phyloP scores from a whole-genome alignment of 2,113 vertebrate genomes.

The Percina caprodes region DNA sequence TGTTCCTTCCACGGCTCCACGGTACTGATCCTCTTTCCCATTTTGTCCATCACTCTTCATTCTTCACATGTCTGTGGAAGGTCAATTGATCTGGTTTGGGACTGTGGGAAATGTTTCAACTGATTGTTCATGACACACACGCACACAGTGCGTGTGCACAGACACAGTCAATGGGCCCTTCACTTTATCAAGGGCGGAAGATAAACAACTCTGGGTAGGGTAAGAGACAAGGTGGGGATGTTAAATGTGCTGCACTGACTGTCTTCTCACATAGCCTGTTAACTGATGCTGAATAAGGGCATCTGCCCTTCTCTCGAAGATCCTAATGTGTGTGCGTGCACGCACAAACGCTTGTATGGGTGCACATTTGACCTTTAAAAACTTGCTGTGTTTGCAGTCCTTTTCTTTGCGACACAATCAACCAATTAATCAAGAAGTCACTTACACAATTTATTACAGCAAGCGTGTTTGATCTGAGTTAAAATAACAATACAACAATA shows the following conservation, averaged over 20 bases:
- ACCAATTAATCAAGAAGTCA: slow-evolving; percentile 67
- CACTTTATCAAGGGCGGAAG: slow-evolving; percentile 76
- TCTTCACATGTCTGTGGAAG: slow-evolving; percentile 69
- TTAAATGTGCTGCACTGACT: slow-evolving; percentile 77
- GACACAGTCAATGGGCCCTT: slow-evolving; percentile 56
- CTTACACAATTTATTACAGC: slow-evolving; percentile 45
- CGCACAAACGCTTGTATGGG: background rate
- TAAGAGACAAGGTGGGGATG: slow-evolving; percentile 75
- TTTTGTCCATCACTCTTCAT: slow-evolving; percentile 70
- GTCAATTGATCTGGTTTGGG: slow-evolving; percentile 78
- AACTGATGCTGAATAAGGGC: slow-evolving; percentile 78
- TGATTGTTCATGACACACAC: slow-evolving; percentile 70
- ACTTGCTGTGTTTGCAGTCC: slow-evolving; percentile 71
- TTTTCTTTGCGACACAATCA: slow-evolving; percentile 61
- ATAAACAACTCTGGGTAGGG: slow-evolving; percentile 75
- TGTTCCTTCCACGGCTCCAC: slow-evolving; percentile 37
- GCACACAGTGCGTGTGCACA: slow-evolving; percentile 12
- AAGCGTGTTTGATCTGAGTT: slow-evolving; percentile 34
- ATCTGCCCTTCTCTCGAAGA: slow-evolving; percentile 72
- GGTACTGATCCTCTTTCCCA: slow-evolving; percentile 48
- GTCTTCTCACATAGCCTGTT: slow-evolving; percentile 75
- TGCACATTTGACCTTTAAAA: slow-evolving; percentile 62
- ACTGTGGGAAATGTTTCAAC: slow-evolving; percentile 72
- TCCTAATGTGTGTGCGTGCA: slow-evolving; percentile 30
- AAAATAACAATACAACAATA: slow-evolving; percentile 26